Evolutionary conservation across 2,113 vertebrate species (phyloP).

Genomic region (Prinia subflava): DNA sequence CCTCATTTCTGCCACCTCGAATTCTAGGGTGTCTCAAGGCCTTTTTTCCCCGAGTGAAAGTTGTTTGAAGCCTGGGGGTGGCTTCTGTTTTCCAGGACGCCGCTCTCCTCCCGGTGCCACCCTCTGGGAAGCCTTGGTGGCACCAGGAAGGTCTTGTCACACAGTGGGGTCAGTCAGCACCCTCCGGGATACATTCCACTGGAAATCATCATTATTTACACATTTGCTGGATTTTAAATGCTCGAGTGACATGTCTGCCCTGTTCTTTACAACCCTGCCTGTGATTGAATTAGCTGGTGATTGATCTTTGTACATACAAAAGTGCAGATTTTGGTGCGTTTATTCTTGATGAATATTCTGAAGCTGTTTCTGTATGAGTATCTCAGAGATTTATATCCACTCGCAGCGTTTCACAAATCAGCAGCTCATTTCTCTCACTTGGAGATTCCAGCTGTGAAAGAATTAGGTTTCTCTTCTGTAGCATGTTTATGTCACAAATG

Average conservation of each 20-base stretch:
- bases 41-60: not conserved
- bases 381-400: not conserved
- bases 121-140: not conserved
- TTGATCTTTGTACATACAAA: not conserved
- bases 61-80: not conserved
- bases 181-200: not conserved
- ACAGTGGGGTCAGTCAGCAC: not conserved
- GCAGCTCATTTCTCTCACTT: not conserved
- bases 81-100: not conserved
- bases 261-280: not conserved
- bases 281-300: not conserved
- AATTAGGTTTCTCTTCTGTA: not conserved
- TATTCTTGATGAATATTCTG: not conserved
- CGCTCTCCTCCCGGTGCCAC: not conserved
- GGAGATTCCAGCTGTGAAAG: not conserved
- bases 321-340: not conserved
- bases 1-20: not conserved
- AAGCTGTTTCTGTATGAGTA: not conserved
- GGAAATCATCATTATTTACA: not conserved
- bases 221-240: not conserved
- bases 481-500: not conserved
- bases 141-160: not conserved
- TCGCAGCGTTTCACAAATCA: not conserved
- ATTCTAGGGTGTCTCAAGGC: not conserved
- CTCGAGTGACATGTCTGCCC: fast-evolving